Evolutionary conservation across 1,140 invertebrate genomes (phyloP).

Genomic region (Eupristina koningsbergeri): DNA sequence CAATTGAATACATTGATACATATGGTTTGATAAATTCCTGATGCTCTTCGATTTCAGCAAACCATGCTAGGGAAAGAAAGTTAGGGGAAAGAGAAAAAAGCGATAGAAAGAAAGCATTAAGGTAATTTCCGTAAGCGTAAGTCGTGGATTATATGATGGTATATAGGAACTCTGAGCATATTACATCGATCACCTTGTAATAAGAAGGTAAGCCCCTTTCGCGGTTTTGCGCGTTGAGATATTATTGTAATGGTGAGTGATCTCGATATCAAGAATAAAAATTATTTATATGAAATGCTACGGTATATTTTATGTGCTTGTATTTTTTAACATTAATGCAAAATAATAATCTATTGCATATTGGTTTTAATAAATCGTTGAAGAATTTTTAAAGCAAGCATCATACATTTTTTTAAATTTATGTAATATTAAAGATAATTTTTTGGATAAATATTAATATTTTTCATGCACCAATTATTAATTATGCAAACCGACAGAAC

Average conservation of each 20-base stretch:
- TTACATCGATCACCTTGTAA: conserved; percentile 71
- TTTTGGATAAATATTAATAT: too few species aligned
- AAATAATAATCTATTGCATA: too few species aligned
- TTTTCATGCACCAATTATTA: too few species aligned
- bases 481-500: too few species aligned
- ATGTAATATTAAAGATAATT: too few species aligned
- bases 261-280: neutral
- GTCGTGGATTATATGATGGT: conserved; percentile 46
- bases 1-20: neutral
- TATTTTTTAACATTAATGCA: too few species aligned
- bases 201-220: conserved; percentile 46
- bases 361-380: too few species aligned
- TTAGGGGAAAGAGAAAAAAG: too few species aligned
- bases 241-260: neutral
- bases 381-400: too few species aligned
- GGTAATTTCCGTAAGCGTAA: neutral
- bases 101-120: neutral
- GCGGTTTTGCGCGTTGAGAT: conserved; percentile 26
- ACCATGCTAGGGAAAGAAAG: conserved; percentile 14
- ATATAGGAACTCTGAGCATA: conserved; percentile 57
- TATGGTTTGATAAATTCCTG: conserved; percentile 19
- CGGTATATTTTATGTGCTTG: too few species aligned
- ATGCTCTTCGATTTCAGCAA: conserved; percentile 45
- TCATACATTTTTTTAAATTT: too few species aligned
- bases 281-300: neutral